Evolutionary conservation across 1,140 invertebrate species (phyloP), one percentile per base, ranked within the genome.

Genomic region (Oscheius sp.): DNA sequence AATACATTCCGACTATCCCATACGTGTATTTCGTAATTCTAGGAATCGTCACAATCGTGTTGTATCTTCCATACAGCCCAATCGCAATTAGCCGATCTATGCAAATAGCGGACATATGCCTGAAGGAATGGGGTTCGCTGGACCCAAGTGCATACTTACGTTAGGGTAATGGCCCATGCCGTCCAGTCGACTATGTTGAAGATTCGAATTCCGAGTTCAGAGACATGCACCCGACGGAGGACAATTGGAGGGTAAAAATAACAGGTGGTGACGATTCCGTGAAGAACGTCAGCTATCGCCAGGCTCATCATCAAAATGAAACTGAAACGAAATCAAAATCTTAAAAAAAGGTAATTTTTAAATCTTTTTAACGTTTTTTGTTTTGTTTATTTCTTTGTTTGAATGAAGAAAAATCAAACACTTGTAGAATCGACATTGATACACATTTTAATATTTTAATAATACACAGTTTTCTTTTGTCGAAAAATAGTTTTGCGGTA

Each of bases 181-280:
- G 82, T 84, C 82, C 82, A 83, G 65, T 83, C 82, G 49, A 85
- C 58, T 10, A 83, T 76, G 61, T 83, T 83, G 69, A 81, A 83
- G 20, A 83, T 62, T 52, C 80, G 73, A 52, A 84, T 68, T 18
- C 63, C 79, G 36, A 78, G 58, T 55, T 74, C 61, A 46, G 80
- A 77, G 10, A 84, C 58, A 55, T 67, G 73, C 29, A 73, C 73
- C 32, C 61, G n/a, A 55, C 76, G 65, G 32, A 83, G 73, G 18
- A 83, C 10, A 65, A 83, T 84, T 31, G 82, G 82, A 13, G 82
- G 82, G 65, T 84, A 83, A 68, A 83, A 83, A 65, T 84, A 84
- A 36, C 64, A 76, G 28, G 83, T 82, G 31, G 82, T 83, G 2
- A 82, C 80, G 38, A 84, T 77, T 15, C 82, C 82, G 52, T 83